Percentiles rank a stretch among this genome's conserved stretches.
Evolutionary conservation across 2,888 invertebrate genomes (phyloP).

Genomic region (Phalera bucephala): DNA sequence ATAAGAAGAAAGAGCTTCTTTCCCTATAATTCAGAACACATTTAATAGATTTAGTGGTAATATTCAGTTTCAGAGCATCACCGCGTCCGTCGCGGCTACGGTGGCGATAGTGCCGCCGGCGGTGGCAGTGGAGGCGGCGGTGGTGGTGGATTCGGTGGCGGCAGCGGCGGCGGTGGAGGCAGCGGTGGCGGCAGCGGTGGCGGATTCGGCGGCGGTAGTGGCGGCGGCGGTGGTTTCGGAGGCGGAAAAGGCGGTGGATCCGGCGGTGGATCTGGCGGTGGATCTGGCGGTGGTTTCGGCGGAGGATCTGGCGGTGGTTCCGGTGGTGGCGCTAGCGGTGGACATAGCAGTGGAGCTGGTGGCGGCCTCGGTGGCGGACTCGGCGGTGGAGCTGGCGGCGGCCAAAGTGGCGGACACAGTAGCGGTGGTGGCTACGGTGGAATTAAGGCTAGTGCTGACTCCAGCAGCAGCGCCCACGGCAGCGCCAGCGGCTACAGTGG

Average conservation of each 20-base stretch:
- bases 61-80: slow-evolving; percentile 5
- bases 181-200: slow-evolving; percentile 26
- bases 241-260: slow-evolving; percentile 20
- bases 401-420: slow-evolving; percentile 5
- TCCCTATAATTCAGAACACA: too few species aligned
- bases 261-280: slow-evolving; percentile 34
- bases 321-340: slow-evolving; percentile 18
- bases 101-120: slow-evolving; percentile 29
- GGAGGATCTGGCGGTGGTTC: slow-evolving; percentile 31
- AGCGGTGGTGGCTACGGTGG: slow-evolving; percentile 17
- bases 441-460: slow-evolving; percentile 18
- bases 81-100: slow-evolving; percentile 12
- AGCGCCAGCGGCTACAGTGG: slow-evolving; percentile 25
- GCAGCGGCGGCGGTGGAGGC: slow-evolving; percentile 24
- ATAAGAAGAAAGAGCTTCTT: too few species aligned
- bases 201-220: slow-evolving; percentile 25
- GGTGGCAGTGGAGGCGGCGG: slow-evolving; percentile 35
- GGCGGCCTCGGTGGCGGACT: slow-evolving; percentile 20
- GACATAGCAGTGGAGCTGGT: slow-evolving; percentile 25
- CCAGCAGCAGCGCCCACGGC: slow-evolving; percentile 24
- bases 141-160: slow-evolving; percentile 37
- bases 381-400: slow-evolving; percentile 8
- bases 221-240: slow-evolving; percentile 28
- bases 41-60: too few species aligned
- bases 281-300: slow-evolving; percentile 26